Conservation (phyloP, 2,113 vertebrate genomes). For the Phainopepla nitens region DNA sequence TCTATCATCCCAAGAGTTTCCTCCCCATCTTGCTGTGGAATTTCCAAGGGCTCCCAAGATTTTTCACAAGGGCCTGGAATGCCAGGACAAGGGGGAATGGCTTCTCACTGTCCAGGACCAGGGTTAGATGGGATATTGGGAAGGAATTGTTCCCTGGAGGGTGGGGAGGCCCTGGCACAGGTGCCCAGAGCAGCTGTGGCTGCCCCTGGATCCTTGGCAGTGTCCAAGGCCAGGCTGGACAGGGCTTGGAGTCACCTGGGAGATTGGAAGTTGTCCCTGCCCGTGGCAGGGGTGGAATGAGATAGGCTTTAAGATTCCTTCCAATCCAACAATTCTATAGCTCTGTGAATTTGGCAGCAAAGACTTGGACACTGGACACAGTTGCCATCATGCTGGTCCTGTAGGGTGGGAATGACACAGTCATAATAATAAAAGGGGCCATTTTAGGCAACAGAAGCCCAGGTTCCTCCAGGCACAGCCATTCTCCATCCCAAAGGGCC, state of each 20-base stretch:
- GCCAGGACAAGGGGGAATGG: no score
- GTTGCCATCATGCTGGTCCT: not conserved
- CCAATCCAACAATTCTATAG: not conserved
- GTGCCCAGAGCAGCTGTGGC: not conserved
- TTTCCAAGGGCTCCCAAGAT: not conserved
- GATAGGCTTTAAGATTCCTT: not conserved
- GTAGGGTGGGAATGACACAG: not conserved
- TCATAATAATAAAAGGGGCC: not conserved
- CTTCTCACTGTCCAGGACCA: not conserved
- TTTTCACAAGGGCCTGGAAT: not conserved
- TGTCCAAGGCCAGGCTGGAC: fast-evolving
- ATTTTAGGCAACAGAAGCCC: not conserved
- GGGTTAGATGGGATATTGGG: fast-evolving
- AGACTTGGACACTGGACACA: no score
- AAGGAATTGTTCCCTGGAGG: not conserved
- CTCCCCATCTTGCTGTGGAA: not conserved
- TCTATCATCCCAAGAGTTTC: not conserved
- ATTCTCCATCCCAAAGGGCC: not conserved
- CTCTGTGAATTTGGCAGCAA: not conserved
- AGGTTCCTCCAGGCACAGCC: not conserved
- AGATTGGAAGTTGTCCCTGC: fast-evolving
- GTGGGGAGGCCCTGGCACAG: not conserved
- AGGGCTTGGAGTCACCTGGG: fast-evolving
- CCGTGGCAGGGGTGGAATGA: fast-evolving
- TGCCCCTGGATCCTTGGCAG: not conserved